Conservation (phyloP, 2,797 vertebrate genomes). For the Gallinago solitaria region DNA sequence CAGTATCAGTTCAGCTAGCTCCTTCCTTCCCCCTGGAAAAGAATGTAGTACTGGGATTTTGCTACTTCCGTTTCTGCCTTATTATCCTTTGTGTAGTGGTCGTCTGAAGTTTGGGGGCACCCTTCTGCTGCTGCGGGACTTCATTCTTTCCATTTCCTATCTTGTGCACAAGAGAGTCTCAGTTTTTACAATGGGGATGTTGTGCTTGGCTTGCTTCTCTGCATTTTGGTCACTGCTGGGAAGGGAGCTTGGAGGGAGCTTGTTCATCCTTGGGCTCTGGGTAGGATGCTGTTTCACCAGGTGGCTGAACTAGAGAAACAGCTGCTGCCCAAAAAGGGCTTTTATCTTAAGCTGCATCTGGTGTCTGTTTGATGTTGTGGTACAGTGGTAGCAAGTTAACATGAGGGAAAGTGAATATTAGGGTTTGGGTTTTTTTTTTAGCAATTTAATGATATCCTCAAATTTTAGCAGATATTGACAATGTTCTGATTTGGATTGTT, state of each 20-base stretch:
- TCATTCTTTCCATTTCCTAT: no score
- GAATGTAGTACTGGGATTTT: not conserved
- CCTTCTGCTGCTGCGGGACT: no score
- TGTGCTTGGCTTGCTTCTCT: not conserved
- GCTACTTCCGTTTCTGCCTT: not conserved
- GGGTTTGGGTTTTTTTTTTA: not conserved
- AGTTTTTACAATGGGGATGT: not conserved
- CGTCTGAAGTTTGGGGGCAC: not conserved
- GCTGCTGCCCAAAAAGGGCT: not conserved
- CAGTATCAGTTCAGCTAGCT: not conserved
- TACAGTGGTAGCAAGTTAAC: not conserved
- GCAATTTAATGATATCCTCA: not conserved
- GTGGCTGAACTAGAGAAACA: not conserved
- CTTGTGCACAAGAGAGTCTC: no score
- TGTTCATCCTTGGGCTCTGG: fast-evolving
- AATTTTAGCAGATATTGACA: not conserved
- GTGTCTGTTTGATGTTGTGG: not conserved
- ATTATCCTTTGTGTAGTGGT: not conserved
- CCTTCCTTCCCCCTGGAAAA: not conserved
- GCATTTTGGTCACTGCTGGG: not conserved
- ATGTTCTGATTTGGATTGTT: not conserved
- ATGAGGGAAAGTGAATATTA: not conserved
- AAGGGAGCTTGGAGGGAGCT: not conserved
- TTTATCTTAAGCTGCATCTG: not conserved
- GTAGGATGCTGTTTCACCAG: not conserved